These are phyloP conservation scores for Lamellibrachia columna DNA, from an alignment of 2,888 invertebrate genomes.

Conservation along the genomic window DNA sequence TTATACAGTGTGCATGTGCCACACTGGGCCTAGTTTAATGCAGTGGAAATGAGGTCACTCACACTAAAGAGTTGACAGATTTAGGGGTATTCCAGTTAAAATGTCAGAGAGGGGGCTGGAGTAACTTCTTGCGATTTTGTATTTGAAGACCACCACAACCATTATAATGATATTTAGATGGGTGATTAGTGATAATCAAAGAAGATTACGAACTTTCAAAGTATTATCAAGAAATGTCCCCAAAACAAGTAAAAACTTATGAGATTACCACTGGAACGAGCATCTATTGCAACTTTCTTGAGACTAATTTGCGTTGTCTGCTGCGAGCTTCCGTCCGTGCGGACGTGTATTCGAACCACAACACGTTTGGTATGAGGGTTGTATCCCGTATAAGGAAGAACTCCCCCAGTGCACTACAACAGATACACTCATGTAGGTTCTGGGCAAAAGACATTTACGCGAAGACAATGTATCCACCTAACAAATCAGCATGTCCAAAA, in stretches of 20 bases:
- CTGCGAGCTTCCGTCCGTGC: slow-evolving; percentile 65
- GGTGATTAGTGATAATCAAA: too few relatives aligned
- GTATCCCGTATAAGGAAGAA: slow-evolving; percentile 87
- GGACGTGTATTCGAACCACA: slow-evolving; percentile 93
- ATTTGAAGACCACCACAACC: too few relatives aligned
- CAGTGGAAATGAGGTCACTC: too few relatives aligned
- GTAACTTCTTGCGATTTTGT: too few relatives aligned
- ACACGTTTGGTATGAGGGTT: slow-evolving; percentile 87
- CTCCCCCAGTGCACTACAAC: slow-evolving; percentile 68
- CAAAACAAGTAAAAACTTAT: neutral
- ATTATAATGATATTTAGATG: too few relatives aligned
- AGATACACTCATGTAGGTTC: neutral
- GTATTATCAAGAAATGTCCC: neutral
- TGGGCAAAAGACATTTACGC: neutral
- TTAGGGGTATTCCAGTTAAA: too few relatives aligned
- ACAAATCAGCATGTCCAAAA: too few relatives aligned
- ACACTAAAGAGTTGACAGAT: too few relatives aligned
- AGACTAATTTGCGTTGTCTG: slow-evolving; percentile 36
- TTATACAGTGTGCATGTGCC: neutral
- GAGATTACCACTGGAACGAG: neutral
- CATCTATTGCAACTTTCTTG: neutral
- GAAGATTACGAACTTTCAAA: too few relatives aligned
- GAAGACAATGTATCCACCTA: too few relatives aligned
- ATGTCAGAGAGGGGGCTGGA: too few relatives aligned
- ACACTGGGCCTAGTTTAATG: neutral